Evolutionary conservation across 1,140 invertebrate genomes (phyloP).

Genomic region (Meloidogyne chitwoodi): DNA sequence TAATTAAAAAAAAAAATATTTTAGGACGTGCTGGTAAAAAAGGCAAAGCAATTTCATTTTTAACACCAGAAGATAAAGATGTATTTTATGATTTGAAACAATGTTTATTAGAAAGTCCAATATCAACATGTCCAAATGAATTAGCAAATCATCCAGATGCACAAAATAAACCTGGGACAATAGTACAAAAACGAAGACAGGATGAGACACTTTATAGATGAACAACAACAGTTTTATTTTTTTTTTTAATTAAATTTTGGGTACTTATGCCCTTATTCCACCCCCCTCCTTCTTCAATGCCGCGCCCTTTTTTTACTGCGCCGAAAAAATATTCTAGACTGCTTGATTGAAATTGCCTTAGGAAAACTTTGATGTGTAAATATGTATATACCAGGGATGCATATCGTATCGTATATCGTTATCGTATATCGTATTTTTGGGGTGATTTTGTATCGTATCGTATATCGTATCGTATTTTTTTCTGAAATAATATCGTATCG

Average conservation of each 20-base stretch:
- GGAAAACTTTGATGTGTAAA: no score
- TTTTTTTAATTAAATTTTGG: background rate
- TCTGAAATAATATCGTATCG: no score
- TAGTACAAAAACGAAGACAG: constrained; percentile 80
- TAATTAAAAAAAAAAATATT: background rate
- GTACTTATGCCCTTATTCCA: no score
- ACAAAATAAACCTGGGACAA: constrained; percentile 91
- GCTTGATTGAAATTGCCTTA: no score
- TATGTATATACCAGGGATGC: no score
- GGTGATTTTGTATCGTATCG: no score
- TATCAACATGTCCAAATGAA: constrained; percentile 91
- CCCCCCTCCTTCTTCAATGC: no score
- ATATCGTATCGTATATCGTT: no score
- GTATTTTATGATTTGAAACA: constrained; percentile 97
- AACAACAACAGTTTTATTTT: background rate
- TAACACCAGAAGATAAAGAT: constrained; percentile 90
- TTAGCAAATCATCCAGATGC: constrained; percentile 96
- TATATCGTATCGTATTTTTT: no score
- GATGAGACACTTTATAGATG: constrained; percentile 71
- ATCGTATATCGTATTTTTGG: no score
- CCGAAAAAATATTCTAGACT: no score
- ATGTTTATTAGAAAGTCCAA: constrained; percentile 69
- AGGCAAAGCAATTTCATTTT: constrained; percentile 89
- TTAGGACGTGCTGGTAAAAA: constrained; percentile 89
- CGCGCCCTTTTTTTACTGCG: no score